Evolutionary conservation across 2,888 invertebrate species (phyloP).

Genomic region (Agonopterix subpropinquella): DNA sequence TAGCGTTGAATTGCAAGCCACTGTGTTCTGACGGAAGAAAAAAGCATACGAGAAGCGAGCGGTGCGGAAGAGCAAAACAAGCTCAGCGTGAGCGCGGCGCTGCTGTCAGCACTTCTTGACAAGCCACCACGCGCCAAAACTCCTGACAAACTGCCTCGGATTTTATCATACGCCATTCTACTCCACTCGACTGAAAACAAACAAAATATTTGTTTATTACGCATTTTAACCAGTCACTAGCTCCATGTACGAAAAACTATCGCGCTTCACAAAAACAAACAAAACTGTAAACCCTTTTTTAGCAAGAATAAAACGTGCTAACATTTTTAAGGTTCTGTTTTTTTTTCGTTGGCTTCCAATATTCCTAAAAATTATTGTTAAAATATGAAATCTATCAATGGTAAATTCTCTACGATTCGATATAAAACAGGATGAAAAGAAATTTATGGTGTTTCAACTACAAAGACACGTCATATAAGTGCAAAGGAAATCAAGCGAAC

Average conservation of each 20-base stretch:
- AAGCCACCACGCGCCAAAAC: slow-evolving; percentile 34
- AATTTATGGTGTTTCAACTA: no score
- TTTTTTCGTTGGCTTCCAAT: no score
- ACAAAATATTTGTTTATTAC: slow-evolving; percentile 42
- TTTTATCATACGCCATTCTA: slow-evolving; percentile 30
- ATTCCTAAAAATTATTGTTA: no score
- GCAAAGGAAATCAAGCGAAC: slow-evolving; percentile 28
- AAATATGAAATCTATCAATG: no score
- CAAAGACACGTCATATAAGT: neutral
- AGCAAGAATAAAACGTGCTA: no score
- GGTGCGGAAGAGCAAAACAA: slow-evolving; percentile 20
- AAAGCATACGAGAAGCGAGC: slow-evolving; percentile 11
- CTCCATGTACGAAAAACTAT: slow-evolving; percentile 17
- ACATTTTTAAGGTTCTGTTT: no score
- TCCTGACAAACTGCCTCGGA: slow-evolving; percentile 39
- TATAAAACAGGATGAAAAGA: neutral
- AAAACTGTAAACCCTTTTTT: slow-evolving; percentile 6
- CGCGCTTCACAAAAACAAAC: slow-evolving; percentile 44
- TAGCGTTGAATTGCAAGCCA: slow-evolving; percentile 48
- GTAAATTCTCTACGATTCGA: neutral
- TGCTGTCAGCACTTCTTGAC: slow-evolving; percentile 48
- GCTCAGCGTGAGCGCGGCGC: slow-evolving; percentile 21
- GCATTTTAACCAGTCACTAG: slow-evolving; percentile 1
- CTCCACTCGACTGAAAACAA: slow-evolving; percentile 27
- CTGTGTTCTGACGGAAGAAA: slow-evolving; percentile 35